Base-by-base conservation (phyloP, 2,888 invertebrate species). In the Celastrina argiolus region DNA sequence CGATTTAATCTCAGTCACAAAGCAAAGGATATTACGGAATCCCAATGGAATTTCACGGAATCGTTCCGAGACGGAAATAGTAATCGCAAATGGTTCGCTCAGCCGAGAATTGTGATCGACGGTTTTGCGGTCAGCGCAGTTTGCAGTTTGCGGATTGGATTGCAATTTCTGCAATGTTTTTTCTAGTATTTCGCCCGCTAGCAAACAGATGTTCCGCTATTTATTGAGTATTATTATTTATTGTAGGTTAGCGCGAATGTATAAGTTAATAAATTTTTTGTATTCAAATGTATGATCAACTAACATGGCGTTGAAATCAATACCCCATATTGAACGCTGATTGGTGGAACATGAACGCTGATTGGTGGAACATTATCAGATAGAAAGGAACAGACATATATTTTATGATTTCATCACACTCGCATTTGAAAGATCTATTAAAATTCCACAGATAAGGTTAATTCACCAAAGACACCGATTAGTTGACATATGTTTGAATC, bases 21-120 rank as follows among this genome's bases (percentile, higher is more conserved):
- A 51, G 22, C 51, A 51, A 51, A 7, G 45, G 45, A 45, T 10
- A 45, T 45, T 18, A 14, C 22, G 22, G 22, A 22, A 51, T 51
- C 10, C 51, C 51, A 22, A 51, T 26, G 51, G 51, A 51, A 26
- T 51, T 51, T 51, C 5, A 51, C 22, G 51, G 51, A 12, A 26
- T 51, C 26, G 12, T 51, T 51, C 26, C 61, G 36, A 61, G 26
- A 22, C 61, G 61, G 61, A 51, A 51, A 51, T 51, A 22, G 51
- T 22, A 12, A 22, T 51, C 12, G 51, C 22, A 51, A 26, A 22
- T 12, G 36, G 36, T 12, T 51, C 14, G 12, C 51, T 51, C 5
- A 4, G 22, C 22, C 22, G 51, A n/a, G n/a, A n/a, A n/a, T n/a
- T n/a, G n/a, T 22, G 22, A 51, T 51, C 22, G 51, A 12, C 51